These are phyloP conservation scores for Ptychoptera albimana DNA, from an alignment of 2,888 invertebrate species.

Conservation along the genomic window DNA sequence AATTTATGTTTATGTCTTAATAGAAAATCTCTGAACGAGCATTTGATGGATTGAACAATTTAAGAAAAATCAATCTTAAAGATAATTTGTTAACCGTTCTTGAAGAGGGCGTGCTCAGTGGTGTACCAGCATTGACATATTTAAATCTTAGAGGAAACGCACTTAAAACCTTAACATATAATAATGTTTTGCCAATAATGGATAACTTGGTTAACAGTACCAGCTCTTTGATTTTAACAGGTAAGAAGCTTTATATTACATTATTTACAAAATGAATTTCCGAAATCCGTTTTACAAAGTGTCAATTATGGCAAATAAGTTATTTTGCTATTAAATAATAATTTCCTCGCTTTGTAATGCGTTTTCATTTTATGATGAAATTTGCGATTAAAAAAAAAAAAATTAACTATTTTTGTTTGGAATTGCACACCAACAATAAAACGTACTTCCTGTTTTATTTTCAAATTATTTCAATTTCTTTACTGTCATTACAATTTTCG, in stretches of 20 bases:
- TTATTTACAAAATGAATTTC: conserved; percentile 15
- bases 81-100: conserved; percentile 60
- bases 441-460: too few species aligned
- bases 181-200: conserved; percentile 60
- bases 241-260: too few species aligned
- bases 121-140: conserved; percentile 53
- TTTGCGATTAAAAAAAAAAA: too few species aligned
- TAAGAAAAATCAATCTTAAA: conserved; percentile 54
- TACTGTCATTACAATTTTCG: too few species aligned
- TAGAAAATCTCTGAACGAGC: conserved; percentile 60
- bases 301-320: too few species aligned
- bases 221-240: conserved; percentile 60
- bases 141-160: conserved; percentile 64
- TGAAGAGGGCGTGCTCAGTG: conserved; percentile 53
- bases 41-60: conserved; percentile 55
- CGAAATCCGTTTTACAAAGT: too few species aligned
- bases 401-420: too few species aligned
- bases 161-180: conserved; percentile 58
- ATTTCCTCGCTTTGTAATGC: too few species aligned
- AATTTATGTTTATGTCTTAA: conserved; percentile 8
- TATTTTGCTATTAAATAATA: too few species aligned
- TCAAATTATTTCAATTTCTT: too few species aligned
- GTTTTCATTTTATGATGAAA: too few species aligned
- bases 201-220: conserved; percentile 58
- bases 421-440: too few species aligned